These are phyloP conservation scores for Oncorhynchus clarkii DNA, from an alignment of 2,113 vertebrate genomes.

Conservation along the genomic window DNA sequence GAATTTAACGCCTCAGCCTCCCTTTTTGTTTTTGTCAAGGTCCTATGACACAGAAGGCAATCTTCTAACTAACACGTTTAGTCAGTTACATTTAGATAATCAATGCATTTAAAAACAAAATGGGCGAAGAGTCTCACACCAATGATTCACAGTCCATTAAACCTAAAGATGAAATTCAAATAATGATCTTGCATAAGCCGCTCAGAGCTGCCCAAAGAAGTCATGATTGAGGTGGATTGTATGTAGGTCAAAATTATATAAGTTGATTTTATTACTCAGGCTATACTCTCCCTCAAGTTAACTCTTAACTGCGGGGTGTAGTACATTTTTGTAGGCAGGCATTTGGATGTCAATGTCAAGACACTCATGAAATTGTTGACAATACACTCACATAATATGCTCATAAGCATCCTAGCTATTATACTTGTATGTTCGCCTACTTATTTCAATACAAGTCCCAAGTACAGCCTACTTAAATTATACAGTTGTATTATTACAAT, in stretches of 20 bases:
- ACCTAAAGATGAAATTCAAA: background rate
- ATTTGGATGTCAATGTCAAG: no score
- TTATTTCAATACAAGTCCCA: no score
- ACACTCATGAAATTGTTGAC: no score
- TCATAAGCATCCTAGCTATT: no score
- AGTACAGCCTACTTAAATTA: no score
- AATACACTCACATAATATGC: no score
- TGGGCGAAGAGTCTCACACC: background rate
- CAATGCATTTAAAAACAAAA: background rate
- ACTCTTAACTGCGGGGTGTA: no score
- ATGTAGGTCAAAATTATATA: background rate
- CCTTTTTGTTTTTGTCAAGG: background rate
- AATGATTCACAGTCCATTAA: conserved; percentile 2
- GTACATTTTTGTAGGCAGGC: no score
- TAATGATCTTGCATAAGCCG: conserved; percentile 2
- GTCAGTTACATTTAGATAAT: background rate
- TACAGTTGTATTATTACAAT: no score
- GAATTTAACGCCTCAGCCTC: background rate
- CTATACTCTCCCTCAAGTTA: no score
- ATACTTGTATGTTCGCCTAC: no score
- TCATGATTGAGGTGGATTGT: background rate
- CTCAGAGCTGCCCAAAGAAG: background rate
- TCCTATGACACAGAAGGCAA: background rate
- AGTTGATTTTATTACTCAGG: background rate
- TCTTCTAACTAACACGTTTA: background rate